Conservation (phyloP, 53 echinoderm and acorn worm species). For the Astropecten irregularis region DNA sequence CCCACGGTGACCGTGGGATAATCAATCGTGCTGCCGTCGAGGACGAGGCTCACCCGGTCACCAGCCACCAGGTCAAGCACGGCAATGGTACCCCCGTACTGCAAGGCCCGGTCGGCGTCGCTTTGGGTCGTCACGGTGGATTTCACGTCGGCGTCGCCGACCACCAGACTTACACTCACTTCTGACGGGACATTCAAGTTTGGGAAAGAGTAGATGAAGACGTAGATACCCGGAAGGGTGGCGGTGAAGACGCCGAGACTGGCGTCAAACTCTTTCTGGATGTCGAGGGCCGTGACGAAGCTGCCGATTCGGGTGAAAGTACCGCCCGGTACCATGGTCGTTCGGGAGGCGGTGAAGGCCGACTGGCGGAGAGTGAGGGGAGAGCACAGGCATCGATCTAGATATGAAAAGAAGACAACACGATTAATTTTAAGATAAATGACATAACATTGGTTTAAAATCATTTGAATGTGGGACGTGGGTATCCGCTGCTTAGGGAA, state of each 20-base stretch:
- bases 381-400: conserved; percentile 36
- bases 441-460: neutral
- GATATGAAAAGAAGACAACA: neutral
- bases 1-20: neutral
- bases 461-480: too few relatives aligned
- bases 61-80: conserved; percentile 19
- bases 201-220: conserved; percentile 41
- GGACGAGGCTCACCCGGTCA: neutral
- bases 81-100: conserved; percentile 28
- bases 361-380: conserved; percentile 22
- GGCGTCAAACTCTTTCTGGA: neutral
- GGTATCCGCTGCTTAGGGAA: too few relatives aligned
- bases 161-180: neutral
- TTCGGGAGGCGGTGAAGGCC: neutral
- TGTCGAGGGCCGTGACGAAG: neutral
- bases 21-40: neutral
- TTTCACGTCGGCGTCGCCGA: neutral
- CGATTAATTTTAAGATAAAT: too few relatives aligned
- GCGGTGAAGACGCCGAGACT: conserved; percentile 1
- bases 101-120: neutral
- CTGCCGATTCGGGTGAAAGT: neutral
- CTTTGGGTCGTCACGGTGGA: neutral
- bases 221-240: conserved; percentile 20
- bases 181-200: neutral
- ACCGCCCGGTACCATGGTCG: neutral